Base-by-base conservation (phyloP, 2,888 invertebrate genomes). In the Drosophila kanekoi region DNA sequence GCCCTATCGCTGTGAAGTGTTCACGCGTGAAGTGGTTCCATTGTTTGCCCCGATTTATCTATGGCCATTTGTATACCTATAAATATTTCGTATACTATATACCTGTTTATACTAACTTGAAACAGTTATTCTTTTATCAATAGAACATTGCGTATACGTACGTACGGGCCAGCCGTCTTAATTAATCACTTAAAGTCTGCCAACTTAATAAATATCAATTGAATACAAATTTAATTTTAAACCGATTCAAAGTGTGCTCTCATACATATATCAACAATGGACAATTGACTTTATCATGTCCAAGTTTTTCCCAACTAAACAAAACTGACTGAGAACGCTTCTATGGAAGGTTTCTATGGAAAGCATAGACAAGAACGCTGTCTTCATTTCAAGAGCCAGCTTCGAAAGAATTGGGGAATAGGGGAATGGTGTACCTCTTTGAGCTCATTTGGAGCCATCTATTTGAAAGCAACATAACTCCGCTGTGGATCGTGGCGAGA, bases 151-250 rank as follows among this genome's bases (percentile, higher is more conserved):
- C 20, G 13, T 10, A 18, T 9, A 18, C 6, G n/a, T 9, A 18
- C 6, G n/a, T 11, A n/a, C 2, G 2, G 4, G 10, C 28, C 13
- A 10, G 13, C 11, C 23, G 16, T 23, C n/a, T 13, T 43, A 49
- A 69, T 48, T 63, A 63, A 76, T 73, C 71, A 49, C 40, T 48
- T 14, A 35, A 70, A 41, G 47, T 49, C 64, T 3, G 18, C 23
- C 16, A 37, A 47, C 37, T 44, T 54, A 37, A 56, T 14, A 32
- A 37, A 45, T 14, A 48, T 45, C 44, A 20, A 57, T 20, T 67
- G 54, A 20, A 38, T 47, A 53, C 35, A 60, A 69, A 41, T 43
- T 56, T 23, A 56, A 52, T 57, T 57, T 59, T n/a, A 35, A 48
- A 28, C 54, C 16, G 20, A 47, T 53, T 48, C 11, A 11, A 57